Conservation (phyloP, 2,797 vertebrate genomes). For the Rhadinocentrus ornatus region DNA sequence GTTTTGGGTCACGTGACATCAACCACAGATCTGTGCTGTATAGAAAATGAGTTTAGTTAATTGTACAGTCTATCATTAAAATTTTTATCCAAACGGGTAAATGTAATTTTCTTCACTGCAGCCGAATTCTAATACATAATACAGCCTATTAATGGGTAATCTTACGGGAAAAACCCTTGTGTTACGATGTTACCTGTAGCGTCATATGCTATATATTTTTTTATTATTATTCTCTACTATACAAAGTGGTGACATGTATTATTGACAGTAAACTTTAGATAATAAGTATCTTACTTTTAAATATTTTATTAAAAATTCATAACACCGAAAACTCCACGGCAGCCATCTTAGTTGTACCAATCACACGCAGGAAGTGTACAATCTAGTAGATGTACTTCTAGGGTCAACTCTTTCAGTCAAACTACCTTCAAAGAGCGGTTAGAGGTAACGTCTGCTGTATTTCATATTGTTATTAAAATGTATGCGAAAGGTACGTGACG, state of each 20-base stretch:
- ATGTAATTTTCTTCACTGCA: not conserved
- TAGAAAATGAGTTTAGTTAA: slow-evolving; percentile 30
- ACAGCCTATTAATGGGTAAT: not conserved
- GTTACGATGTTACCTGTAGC: not conserved
- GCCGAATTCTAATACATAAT: not conserved
- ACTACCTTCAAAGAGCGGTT: slow-evolving; percentile 68
- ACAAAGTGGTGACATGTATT: not conserved
- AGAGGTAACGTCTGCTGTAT: slow-evolving; percentile 55
- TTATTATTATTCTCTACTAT: not conserved
- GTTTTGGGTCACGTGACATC: slow-evolving; percentile 61
- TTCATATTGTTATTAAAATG: not conserved
- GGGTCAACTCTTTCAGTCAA: slow-evolving; percentile 75
- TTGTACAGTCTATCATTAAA: not conserved
- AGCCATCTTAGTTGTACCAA: slow-evolving; percentile 74
- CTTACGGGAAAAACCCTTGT: rapidly evolving
- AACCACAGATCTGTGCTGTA: slow-evolving; percentile 39
- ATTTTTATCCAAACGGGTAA: rapidly evolving
- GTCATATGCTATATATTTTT: rapidly evolving
- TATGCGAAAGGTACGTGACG: rapidly evolving
- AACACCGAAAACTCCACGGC: slow-evolving; percentile 18
- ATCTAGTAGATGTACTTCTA: slow-evolving; percentile 64
- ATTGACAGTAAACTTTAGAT: rapidly evolving
- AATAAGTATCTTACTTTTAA: not conserved
- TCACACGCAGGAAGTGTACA: slow-evolving; percentile 56
- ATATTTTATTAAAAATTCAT: not conserved